phyloP scores from a whole-genome alignment of 2,888 invertebrate genomes.

The Micoletzkya japonica region DNA sequence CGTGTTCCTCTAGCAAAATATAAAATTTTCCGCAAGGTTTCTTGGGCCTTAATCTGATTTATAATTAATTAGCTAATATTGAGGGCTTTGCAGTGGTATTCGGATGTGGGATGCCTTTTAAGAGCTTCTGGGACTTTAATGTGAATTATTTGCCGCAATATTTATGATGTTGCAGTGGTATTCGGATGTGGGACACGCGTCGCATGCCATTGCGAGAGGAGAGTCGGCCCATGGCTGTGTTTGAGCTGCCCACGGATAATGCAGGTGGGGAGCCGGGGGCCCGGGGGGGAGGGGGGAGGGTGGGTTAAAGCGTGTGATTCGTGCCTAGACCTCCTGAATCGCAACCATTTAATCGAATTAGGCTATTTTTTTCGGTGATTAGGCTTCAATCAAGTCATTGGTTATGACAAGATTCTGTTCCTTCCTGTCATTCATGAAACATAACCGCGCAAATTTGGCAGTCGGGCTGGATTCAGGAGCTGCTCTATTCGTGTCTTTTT shows the following conservation, averaged over 20 bases:
- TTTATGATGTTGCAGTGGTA: neutral
- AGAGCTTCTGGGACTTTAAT: too few relatives aligned
- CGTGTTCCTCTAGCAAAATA: too few relatives aligned
- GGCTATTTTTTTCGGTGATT: too few relatives aligned
- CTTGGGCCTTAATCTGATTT: neutral
- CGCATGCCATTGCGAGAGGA: neutral
- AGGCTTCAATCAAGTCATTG: too few relatives aligned
- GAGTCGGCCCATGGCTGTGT: neutral
- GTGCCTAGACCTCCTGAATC: too few relatives aligned
- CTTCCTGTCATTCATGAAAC: too few relatives aligned
- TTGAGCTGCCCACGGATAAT: neutral
- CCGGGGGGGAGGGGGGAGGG: neutral
- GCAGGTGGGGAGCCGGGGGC: neutral
- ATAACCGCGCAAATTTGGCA: too few relatives aligned
- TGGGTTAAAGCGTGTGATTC: neutral
- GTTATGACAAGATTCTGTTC: too few relatives aligned
- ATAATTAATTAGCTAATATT: neutral
- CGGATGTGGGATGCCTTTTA: conserved; percentile 26
- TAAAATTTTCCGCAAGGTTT: neutral
- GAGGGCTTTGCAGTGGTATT: conserved; percentile 14
- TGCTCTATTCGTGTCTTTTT: too few relatives aligned
- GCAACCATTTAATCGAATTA: too few relatives aligned
- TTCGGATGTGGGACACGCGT: conserved; percentile 26
- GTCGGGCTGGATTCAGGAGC: too few relatives aligned
- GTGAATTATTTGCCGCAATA: too few relatives aligned